phyloP scores from a whole-genome alignment of 2,888 invertebrate species.

The Laothoe populi region DNA sequence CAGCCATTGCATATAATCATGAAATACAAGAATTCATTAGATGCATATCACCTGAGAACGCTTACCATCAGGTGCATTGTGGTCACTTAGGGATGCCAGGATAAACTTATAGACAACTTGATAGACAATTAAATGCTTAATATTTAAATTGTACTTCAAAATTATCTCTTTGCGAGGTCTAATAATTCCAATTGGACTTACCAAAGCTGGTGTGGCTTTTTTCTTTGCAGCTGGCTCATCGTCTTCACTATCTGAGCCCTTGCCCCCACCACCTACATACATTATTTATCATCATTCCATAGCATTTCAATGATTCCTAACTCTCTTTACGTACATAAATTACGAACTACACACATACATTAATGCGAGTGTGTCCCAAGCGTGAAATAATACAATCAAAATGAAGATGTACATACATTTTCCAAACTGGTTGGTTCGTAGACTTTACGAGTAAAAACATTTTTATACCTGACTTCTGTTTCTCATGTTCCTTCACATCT shows the following conservation, averaged over 20 bases:
- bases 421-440: conserved; percentile 40
- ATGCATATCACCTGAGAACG: too few species aligned
- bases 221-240: conserved; percentile 93
- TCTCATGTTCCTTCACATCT: conserved; percentile 97
- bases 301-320: not conserved
- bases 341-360: conserved; percentile 69
- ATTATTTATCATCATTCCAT: conserved; percentile 25
- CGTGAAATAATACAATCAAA: conserved; percentile 54
- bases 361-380: conserved; percentile 66
- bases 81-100: too few species aligned
- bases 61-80: too few species aligned
- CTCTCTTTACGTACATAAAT: conserved; percentile 34
- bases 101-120: too few species aligned
- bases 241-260: conserved; percentile 92
- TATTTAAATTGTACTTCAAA: not conserved
- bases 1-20: too few species aligned
- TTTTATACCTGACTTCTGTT: conserved; percentile 89
- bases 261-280: conserved; percentile 86
- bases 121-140: too few species aligned
- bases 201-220: conserved; percentile 85
- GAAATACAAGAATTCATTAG: too few species aligned
- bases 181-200: conserved; percentile 50
- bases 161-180: too few species aligned
- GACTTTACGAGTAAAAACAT: conserved; percentile 41
- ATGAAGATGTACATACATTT: conserved; percentile 73